Evolutionary conservation across 2,888 invertebrate genomes (phyloP).

Genomic region (Heliconius ismenius): DNA sequence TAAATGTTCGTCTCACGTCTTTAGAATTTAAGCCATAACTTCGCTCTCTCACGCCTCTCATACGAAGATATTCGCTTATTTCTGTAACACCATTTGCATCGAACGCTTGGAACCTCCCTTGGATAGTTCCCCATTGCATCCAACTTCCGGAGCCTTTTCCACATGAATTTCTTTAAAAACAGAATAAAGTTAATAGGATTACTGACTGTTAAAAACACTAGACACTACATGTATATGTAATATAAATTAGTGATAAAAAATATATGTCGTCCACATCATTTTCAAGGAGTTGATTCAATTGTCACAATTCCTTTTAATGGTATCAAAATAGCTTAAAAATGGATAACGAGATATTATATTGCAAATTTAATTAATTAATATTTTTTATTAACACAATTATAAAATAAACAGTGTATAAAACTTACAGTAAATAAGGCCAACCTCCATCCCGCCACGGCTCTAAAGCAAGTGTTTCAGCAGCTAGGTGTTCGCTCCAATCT

Average conservation of each 20-base stretch:
- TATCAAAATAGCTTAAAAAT: background rate
- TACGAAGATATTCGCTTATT: constrained; percentile 66
- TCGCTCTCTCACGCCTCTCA: constrained; percentile 78
- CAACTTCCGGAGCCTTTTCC: constrained; percentile 71
- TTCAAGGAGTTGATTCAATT: background rate
- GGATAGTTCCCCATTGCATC: constrained; percentile 84
- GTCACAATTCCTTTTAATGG: background rate
- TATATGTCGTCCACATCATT: no score
- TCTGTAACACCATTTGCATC: constrained; percentile 61
- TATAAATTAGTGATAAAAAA: no score
- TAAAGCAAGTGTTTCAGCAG: constrained; percentile 80
- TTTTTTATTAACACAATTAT: no score
- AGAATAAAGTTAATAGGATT: background rate
- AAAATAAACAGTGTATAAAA: background rate
- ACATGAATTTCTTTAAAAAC: constrained; percentile 59
- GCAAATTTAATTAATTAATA: no score
- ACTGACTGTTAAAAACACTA: no score
- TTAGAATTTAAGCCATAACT: constrained; percentile 64
- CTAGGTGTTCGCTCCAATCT: constrained; percentile 78
- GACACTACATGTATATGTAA: no score
- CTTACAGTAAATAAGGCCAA: constrained; percentile 82
- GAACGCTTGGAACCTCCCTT: constrained; percentile 80
- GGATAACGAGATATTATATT: no score
- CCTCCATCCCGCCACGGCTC: constrained; percentile 82
- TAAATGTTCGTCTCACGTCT: constrained; percentile 58